A percentile compares a stretch with the other conserved stretches of the same genome.
Conservation (phyloP, 2,888 invertebrate genomes). For the Amiota mariae region DNA sequence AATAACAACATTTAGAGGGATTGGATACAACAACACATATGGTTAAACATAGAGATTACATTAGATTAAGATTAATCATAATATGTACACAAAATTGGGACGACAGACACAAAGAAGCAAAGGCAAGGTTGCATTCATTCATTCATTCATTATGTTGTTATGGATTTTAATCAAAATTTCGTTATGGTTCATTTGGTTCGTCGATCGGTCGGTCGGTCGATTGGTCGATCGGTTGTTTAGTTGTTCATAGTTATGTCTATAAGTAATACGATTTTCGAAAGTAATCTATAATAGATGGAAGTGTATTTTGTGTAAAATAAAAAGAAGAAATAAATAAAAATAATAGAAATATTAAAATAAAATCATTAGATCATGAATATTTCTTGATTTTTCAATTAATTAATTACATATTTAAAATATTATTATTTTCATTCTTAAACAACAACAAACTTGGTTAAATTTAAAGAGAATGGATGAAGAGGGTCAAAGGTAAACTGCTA, state of each 20-base stretch:
- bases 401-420: too few species aligned
- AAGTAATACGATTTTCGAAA: conserved; percentile 25
- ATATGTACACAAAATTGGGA: background rate
- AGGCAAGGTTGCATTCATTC: too few species aligned
- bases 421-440: too few species aligned
- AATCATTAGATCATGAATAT: too few species aligned
- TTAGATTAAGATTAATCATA: background rate
- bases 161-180: background rate
- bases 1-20: conserved; percentile 44
- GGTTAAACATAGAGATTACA: conserved; percentile 14
- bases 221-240: background rate
- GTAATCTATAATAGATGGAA: conserved; percentile 3
- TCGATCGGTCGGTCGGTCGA: background rate
- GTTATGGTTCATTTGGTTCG: background rate
- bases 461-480: too few species aligned
- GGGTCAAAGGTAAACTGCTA: too few species aligned
- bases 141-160: too few species aligned
- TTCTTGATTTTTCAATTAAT: too few species aligned
- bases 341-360: too few species aligned
- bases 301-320: too few species aligned
- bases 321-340: too few species aligned
- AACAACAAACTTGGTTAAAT: too few species aligned
- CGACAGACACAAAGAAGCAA: background rate
- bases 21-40: conserved; percentile 36
- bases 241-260: background rate